A percentile compares a stretch with the other conserved stretches of the same genome.
Conservation (phyloP, 37 sponge, comb jelly and placozoan species). For the Halisarca cf. caerulea region DNA sequence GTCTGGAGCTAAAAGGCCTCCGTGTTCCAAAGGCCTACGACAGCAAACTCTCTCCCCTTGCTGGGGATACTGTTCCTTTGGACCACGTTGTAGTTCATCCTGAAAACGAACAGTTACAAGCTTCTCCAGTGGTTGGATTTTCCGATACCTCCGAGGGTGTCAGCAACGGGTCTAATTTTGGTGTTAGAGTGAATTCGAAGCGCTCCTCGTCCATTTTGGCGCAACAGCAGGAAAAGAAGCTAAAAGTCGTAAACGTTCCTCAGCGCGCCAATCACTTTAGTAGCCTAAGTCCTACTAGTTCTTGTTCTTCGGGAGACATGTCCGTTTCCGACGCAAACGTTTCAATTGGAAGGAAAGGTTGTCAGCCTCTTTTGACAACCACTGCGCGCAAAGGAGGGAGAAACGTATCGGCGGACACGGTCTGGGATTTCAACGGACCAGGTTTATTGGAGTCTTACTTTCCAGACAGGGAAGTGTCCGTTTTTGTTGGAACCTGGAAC, state of each 20-base stretch:
- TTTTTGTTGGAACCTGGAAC: slow-evolving; percentile 86
- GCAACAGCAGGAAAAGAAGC: background rate
- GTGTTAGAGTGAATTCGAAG: background rate
- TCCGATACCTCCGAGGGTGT: background rate
- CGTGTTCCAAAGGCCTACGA: background rate
- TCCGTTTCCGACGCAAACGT: background rate
- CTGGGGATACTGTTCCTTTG: slow-evolving; percentile 1
- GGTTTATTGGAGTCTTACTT: slow-evolving; percentile 50
- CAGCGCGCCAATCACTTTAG: background rate
- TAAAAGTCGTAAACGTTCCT: background rate
- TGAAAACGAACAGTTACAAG: background rate
- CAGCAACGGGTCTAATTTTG: too few species aligned
- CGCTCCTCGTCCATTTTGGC: background rate
- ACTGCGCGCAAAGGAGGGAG: slow-evolving; percentile 51
- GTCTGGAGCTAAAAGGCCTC: background rate
- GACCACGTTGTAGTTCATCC: slow-evolving; percentile 2
- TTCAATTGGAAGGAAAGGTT: background rate
- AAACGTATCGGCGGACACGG: background rate
- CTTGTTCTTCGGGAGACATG: background rate
- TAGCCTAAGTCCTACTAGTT: background rate
- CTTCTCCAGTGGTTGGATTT: background rate
- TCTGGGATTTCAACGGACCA: slow-evolving; percentile 39
- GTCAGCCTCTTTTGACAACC: slow-evolving; percentile 45
- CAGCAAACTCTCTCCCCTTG: background rate
- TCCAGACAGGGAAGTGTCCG: slow-evolving; percentile 59